These are phyloP conservation scores for Gymnothorax javanicus DNA, from an alignment of 2,797 vertebrate species.

Conservation along the genomic window DNA sequence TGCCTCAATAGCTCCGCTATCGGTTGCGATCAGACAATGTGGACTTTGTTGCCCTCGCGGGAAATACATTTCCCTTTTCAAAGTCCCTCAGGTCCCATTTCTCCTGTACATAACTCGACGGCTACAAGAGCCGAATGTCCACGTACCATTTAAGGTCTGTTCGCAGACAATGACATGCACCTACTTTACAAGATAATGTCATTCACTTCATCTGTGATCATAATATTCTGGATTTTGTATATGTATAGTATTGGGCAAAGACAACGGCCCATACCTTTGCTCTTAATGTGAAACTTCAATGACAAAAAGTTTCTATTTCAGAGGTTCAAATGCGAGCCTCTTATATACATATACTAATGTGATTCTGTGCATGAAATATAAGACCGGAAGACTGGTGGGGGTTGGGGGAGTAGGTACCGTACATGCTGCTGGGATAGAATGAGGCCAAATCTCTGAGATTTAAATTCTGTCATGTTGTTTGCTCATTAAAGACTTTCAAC, in stretches of 20 bases:
- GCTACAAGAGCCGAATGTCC: too few relatives aligned
- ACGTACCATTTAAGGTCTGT: too few relatives aligned
- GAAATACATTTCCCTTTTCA: background rate
- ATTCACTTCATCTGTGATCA: too few relatives aligned
- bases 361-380: background rate
- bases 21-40: too few relatives aligned
- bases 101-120: background rate
- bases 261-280: background rate
- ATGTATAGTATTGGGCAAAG: background rate
- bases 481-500: slow-evolving; percentile 36
- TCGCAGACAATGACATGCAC: too few relatives aligned
- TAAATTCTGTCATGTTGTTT: slow-evolving; percentile 42
- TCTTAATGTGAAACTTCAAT: background rate
- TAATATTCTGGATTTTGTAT: background rate
- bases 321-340: background rate
- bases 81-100: background rate
- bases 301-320: background rate
- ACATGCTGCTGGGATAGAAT: slow-evolving; percentile 41
- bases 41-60: too few relatives aligned
- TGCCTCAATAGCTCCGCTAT: too few relatives aligned
- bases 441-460: slow-evolving; percentile 41
- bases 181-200: too few relatives aligned
- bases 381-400: background rate
- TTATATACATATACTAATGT: slow-evolving; percentile 31
- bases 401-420: background rate